Evolutionary conservation across 2,113 vertebrate genomes (phyloP), one percentile per base, ranked within the genome.

Genomic region (Sebastes fasciatus): DNA sequence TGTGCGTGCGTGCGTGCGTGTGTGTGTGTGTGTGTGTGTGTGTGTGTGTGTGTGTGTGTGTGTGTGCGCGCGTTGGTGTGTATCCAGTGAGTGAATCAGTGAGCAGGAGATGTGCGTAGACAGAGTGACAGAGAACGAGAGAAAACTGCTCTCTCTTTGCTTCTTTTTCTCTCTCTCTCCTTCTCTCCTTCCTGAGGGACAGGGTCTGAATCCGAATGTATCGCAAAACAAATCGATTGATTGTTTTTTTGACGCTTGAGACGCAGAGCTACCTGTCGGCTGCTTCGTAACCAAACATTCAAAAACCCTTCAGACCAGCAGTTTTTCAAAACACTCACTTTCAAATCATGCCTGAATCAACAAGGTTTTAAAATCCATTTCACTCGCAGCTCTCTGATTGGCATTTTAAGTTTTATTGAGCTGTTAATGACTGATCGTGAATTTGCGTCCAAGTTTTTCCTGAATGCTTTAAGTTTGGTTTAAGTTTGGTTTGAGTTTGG

Each of bases 131-230:
- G 86, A 87, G 80, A 82, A 88, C 19, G 67, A 76, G 84, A 88
- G 65, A 57, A 55, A 74, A 6, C 52, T 0, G 57, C n/a, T 68
- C 46, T 87, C 83, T 89, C 88, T 84, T 79, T 83, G 75, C 63
- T 84, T 87, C 74, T 86, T 83, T 88, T 68, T 91, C 67, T 86
- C 83, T 90, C 85, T 80, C 86, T 86, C 85, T 88, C 85, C 89
- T 89, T 83, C 83, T 84, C 77, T 90, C 86, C 83, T 89, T 90
- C 66, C 88, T 73, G 85, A 86, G 85, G 84, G 91, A 90, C 88
- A 90, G 88, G 87, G 87, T 91, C 88, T 80, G 85, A 92, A 91
- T 94, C 81, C 68, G 93, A 94, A 95, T 94, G 94, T 95, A 94
- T 85, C 67, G 80, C 82, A 46, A 81, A 89, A 88, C 71, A 51